Evolutionary conservation across 2,113 vertebrate genomes (phyloP).

Genomic region (Mastomys natalensis): DNA sequence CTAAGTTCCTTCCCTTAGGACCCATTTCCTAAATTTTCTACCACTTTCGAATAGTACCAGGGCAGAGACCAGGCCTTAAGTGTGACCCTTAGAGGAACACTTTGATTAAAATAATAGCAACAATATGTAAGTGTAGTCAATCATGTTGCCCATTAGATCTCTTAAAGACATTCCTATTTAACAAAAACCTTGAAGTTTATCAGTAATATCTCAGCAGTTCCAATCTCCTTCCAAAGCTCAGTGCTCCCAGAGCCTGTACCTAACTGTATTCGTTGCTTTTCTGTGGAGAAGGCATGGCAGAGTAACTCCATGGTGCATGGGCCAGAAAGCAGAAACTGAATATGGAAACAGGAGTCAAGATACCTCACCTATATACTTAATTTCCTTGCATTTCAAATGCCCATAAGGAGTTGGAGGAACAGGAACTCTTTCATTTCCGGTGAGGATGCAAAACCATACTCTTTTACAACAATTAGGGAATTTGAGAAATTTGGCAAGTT

Average conservation of each 20-base stretch:
- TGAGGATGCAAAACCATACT: background rate
- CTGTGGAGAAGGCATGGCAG: background rate
- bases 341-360: background rate
- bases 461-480: background rate
- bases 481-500: background rate
- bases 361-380: background rate
- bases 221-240: background rate
- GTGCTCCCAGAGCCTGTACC: background rate
- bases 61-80: background rate
- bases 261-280: background rate
- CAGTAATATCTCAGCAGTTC: background rate
- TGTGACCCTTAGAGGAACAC: background rate
- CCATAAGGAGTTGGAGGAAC: background rate
- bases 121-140: background rate
- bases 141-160: background rate
- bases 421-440: background rate
- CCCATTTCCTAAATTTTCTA: background rate
- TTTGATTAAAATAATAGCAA: background rate
- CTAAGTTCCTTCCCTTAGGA: background rate
- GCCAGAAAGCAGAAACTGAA: background rate
- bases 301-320: background rate
- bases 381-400: background rate
- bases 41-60: background rate
- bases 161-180: background rate
- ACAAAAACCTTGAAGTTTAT: background rate